phyloP scores from a whole-genome alignment of 2,113 vertebrate genomes.

The Phyllopteryx taeniolatus region DNA sequence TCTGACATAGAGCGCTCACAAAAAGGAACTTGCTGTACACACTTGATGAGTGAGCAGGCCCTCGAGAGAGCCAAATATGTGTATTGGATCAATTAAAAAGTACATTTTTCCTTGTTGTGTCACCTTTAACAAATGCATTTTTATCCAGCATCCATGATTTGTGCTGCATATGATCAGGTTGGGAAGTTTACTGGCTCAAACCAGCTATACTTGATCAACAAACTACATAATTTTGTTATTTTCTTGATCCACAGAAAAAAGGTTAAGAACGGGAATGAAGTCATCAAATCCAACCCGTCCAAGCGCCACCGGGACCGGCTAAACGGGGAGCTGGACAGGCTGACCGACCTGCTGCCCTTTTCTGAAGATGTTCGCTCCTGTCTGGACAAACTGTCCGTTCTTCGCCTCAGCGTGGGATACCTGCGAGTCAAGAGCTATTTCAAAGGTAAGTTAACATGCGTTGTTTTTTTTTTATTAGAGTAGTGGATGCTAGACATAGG shows the following conservation, averaged over 20 bases:
- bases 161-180: background rate
- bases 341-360: slow-evolving; percentile 77
- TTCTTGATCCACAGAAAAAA: slow-evolving; percentile 53
- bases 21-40: too few species aligned
- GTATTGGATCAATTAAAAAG: too few species aligned
- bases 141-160: background rate
- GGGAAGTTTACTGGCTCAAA: background rate
- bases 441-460: slow-evolving; percentile 58
- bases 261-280: slow-evolving; percentile 20
- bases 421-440: slow-evolving; percentile 79
- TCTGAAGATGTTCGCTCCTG: slow-evolving; percentile 64
- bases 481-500: too few species aligned
- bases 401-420: slow-evolving; percentile 79
- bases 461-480: background rate
- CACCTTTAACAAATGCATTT: too few species aligned
- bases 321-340: slow-evolving; percentile 77
- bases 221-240: background rate
- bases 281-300: slow-evolving; percentile 76
- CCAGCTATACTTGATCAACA: too few species aligned
- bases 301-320: slow-evolving; percentile 78
- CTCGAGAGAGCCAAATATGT: too few species aligned
- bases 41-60: too few species aligned
- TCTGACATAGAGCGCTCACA: too few species aligned
- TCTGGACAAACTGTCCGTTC: slow-evolving; percentile 79
- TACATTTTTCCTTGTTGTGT: too few species aligned